Conservation (phyloP, 2,113 vertebrate species). For the Actinemys pallida region DNA sequence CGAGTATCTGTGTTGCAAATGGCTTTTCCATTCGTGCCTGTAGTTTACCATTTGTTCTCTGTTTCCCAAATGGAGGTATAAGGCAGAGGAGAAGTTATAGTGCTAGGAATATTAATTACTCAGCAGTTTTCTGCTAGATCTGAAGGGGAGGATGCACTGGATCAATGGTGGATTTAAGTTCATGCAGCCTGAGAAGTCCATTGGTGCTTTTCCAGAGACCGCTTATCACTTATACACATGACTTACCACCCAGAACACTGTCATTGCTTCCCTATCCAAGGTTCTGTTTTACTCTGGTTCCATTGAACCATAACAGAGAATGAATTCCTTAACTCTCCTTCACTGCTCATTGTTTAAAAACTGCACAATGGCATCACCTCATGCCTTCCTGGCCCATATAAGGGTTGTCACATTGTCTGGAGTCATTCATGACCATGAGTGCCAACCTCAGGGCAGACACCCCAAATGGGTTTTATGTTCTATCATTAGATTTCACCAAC, state of each 20-base stretch:
- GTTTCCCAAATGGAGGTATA: background rate
- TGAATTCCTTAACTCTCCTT: background rate
- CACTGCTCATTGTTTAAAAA: background rate
- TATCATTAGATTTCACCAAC: too few species aligned
- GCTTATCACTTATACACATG: background rate
- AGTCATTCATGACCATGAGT: background rate
- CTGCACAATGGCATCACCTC: background rate
- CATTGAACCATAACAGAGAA: background rate
- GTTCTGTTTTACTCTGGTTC: background rate
- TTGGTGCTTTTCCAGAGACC: background rate
- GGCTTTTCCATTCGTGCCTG: background rate
- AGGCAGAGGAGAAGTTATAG: background rate
- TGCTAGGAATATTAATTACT: background rate
- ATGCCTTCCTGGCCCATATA: background rate
- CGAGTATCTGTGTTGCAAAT: background rate
- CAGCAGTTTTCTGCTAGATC: background rate
- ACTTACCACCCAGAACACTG: background rate
- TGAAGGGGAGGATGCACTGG: background rate
- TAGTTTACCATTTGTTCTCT: background rate
- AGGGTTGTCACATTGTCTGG: background rate
- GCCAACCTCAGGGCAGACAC: too few species aligned
- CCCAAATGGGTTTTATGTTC: too few species aligned
- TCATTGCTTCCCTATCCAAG: background rate
- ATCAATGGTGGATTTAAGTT: background rate
- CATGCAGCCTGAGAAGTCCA: background rate